Evolutionary conservation across 2,113 vertebrate genomes (phyloP).

Genomic region (Vimba vimba): DNA sequence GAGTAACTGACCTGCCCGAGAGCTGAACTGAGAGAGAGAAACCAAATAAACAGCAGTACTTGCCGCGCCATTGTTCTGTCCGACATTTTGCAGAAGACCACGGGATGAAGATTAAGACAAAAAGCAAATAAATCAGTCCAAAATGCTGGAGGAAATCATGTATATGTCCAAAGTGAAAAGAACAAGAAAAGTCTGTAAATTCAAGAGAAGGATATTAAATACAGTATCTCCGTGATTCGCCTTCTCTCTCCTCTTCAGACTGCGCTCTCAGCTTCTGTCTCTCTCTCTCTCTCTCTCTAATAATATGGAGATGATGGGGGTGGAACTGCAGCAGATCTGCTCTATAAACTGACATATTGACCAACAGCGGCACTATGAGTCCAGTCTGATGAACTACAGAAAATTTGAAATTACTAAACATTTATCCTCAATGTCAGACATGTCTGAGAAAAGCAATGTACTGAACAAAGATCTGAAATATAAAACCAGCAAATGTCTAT

Average conservation of each 20-base stretch:
- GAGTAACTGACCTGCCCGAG: constrained; percentile 52
- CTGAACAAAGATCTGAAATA: no score
- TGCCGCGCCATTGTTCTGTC: constrained; percentile 48
- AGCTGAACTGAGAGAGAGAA: constrained; percentile 22
- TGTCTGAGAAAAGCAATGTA: not conserved
- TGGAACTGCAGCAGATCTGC: constrained; percentile 31
- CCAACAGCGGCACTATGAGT: constrained; percentile 52
- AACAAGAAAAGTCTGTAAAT: not conserved
- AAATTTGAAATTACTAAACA: not conserved
- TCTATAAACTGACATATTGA: constrained; percentile 32
- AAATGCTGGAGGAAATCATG: not conserved
- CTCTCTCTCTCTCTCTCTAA: constrained; percentile 12
- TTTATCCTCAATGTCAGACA: not conserved
- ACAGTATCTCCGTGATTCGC: not conserved
- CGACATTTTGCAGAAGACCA: constrained; percentile 32
- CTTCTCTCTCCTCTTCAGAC: constrained; percentile 2
- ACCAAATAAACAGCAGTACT: constrained; percentile 51
- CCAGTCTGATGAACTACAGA: constrained; percentile 13
- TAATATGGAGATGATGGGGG: constrained; percentile 27
- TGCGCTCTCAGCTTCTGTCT: constrained; percentile 5
- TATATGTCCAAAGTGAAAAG: not conserved
- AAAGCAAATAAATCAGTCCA: not conserved
- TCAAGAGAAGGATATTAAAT: not conserved
- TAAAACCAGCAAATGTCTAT: no score
- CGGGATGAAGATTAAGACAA: not conserved